These are phyloP conservation scores for Clarias platycephalus DNA, from an alignment of 2,797 vertebrate genomes.

Conservation along the genomic window DNA sequence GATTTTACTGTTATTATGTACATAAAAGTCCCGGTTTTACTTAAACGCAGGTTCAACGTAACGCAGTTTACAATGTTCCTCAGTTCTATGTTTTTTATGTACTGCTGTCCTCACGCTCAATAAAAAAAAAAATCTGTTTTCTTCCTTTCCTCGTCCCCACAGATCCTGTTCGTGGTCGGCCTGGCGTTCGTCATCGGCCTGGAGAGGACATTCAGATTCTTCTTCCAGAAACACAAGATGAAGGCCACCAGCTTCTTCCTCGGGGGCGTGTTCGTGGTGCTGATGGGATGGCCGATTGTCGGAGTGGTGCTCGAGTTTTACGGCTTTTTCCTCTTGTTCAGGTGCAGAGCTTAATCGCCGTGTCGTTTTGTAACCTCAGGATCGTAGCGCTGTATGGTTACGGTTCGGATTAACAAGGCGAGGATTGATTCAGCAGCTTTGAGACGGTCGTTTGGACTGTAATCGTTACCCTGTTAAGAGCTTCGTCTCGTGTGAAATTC, in stretches of 20 bases:
- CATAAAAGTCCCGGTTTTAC: no score
- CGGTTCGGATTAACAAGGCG: not conserved
- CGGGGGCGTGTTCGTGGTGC: slow-evolving; percentile 90
- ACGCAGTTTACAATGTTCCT: no score
- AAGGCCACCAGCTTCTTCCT: slow-evolving; percentile 96
- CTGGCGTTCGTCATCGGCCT: slow-evolving; percentile 94
- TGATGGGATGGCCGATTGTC: slow-evolving; percentile 95
- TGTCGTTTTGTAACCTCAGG: not conserved
- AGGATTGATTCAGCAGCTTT: not conserved
- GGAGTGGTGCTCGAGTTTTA: slow-evolving; percentile 95
- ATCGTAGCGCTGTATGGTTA: not conserved
- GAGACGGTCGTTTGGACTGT: not conserved
- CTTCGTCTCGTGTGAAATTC: not conserved
- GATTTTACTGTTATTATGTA: no score
- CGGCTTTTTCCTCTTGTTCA: slow-evolving; percentile 96
- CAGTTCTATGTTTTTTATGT: no score
- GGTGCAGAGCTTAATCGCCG: slow-evolving; percentile 67
- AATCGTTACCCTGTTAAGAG: not conserved
- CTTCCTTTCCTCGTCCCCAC: not conserved
- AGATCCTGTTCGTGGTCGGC: slow-evolving; percentile 96
- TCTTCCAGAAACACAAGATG: slow-evolving; percentile 98
- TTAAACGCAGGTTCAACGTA: no score
- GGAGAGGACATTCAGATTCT: slow-evolving; percentile 96
- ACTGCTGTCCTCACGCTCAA: no score
- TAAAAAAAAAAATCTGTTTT: not conserved